These are phyloP conservation scores for Trachymyrmex septentrionalis DNA, from an alignment of 1,140 invertebrate genomes.

Conservation along the genomic window DNA sequence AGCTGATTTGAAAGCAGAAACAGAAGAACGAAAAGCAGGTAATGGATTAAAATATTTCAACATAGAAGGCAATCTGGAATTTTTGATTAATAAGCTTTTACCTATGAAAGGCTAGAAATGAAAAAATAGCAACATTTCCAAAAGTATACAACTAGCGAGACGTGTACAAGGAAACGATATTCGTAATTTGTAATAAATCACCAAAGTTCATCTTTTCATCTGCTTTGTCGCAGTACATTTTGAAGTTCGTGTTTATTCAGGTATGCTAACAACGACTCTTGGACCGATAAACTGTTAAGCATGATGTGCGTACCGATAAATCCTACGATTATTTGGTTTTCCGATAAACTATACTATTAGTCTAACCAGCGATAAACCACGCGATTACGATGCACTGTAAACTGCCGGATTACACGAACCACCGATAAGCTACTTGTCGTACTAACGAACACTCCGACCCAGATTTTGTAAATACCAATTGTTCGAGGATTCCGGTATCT, in stretches of 20 bases:
- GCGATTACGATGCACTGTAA: slow-evolving; percentile 51
- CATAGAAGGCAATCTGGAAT: neutral
- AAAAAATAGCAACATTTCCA: neutral
- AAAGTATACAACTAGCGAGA: neutral
- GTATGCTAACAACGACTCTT: neutral
- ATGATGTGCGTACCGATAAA: slow-evolving; percentile 40
- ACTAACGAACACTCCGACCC: slow-evolving; percentile 37
- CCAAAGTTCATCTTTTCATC: neutral
- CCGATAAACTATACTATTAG: slow-evolving; percentile 55
- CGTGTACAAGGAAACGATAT: neutral
- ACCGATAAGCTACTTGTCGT: slow-evolving; percentile 48
- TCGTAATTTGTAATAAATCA: slow-evolving; percentile 1
- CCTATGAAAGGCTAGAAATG: neutral
- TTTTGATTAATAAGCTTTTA: neutral
- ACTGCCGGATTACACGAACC: slow-evolving; percentile 45
- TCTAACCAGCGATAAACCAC: slow-evolving; percentile 56
- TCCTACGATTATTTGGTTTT: slow-evolving; percentile 41
- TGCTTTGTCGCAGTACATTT: neutral
- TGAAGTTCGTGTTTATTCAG: neutral
- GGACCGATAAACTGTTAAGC: slow-evolving; percentile 23
- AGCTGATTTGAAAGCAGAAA: neutral
- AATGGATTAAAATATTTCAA: neutral
- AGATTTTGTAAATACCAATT: slow-evolving; percentile 20
- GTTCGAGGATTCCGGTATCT: neutral
- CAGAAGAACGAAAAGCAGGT: neutral